These are phyloP conservation scores for Oscheius myriophilus DNA, from an alignment of 2,888 invertebrate genomes.

Conservation along the genomic window DNA sequence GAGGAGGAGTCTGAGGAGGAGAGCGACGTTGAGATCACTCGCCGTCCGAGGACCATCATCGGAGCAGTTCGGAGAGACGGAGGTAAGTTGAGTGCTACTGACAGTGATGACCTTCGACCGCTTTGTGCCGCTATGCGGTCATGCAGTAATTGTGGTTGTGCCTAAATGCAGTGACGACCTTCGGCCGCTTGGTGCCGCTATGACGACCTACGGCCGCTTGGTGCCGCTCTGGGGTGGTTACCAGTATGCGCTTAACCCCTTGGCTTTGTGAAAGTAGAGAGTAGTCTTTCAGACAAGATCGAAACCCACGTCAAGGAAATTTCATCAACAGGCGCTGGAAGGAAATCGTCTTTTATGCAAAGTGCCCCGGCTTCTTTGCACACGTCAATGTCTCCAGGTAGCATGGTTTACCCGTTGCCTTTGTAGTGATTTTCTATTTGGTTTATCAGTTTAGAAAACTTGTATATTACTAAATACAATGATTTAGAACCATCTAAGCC, in stretches of 20 bases:
- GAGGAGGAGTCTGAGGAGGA: slow-evolving; percentile 43
- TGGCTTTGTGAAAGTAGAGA: not conserved
- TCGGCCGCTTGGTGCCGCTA: not conserved
- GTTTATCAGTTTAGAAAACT: too few species aligned
- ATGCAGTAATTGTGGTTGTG: too few species aligned
- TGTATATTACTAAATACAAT: too few species aligned
- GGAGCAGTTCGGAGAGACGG: slow-evolving; percentile 46
- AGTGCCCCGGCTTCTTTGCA: slow-evolving; percentile 32
- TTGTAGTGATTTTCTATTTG: too few species aligned
- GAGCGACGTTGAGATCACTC: slow-evolving; percentile 41
- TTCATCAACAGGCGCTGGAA: not conserved
- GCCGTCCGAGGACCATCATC: slow-evolving; percentile 39
- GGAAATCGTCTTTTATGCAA: slow-evolving; percentile 26
- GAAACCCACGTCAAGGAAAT: slow-evolving; percentile 17
- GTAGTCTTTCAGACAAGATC: slow-evolving; percentile 17
- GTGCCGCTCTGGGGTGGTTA: too few species aligned
- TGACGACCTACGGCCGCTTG: not conserved
- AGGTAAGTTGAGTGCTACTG: slow-evolving; percentile 36
- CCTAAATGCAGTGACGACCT: not conserved
- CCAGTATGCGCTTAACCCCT: not conserved
- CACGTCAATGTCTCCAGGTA: slow-evolving; percentile 30
- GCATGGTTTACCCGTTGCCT: not conserved
- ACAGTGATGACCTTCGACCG: not conserved
- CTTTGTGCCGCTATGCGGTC: not conserved
- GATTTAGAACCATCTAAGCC: slow-evolving; percentile 39